Conservation (phyloP, 2,113 vertebrate genomes). For the Lepisosteus osseus region DNA sequence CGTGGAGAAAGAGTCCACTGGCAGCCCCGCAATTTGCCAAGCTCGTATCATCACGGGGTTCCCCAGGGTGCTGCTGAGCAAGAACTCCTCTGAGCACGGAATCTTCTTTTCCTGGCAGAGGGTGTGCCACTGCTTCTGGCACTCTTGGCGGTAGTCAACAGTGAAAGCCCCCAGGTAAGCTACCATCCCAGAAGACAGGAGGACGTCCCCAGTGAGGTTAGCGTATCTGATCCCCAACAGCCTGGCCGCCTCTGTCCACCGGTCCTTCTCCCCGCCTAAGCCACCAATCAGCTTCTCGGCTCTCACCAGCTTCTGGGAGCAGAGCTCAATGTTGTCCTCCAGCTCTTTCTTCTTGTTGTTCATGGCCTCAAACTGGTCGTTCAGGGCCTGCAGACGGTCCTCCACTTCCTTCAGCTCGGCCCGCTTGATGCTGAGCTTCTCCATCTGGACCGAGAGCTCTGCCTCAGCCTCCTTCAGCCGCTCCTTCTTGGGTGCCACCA, state of each 20-base stretch:
- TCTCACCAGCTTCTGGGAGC: slow-evolving; percentile 80
- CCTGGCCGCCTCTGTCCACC: slow-evolving; percentile 83
- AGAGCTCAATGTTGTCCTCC: slow-evolving; percentile 82
- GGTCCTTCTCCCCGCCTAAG: slow-evolving; percentile 85
- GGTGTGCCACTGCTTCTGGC: slow-evolving; percentile 74
- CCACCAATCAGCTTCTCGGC: slow-evolving; percentile 87
- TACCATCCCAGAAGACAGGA: slow-evolving; percentile 81
- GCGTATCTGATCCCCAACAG: slow-evolving; percentile 66
- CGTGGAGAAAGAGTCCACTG: slow-evolving; percentile 84
- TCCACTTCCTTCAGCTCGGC: slow-evolving; percentile 79
- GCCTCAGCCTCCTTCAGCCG: slow-evolving; percentile 69
- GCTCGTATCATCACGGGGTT: slow-evolving; percentile 81
- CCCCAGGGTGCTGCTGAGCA: slow-evolving; percentile 74
- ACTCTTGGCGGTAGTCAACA: slow-evolving; percentile 75
- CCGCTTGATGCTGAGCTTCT: slow-evolving; percentile 72
- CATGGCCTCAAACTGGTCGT: slow-evolving; percentile 74
- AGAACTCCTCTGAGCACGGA: slow-evolving; percentile 77
- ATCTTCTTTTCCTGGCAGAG: slow-evolving; percentile 72
- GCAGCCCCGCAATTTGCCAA: slow-evolving; percentile 87
- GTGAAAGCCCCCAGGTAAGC: slow-evolving; percentile 90
- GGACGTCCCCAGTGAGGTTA: slow-evolving; percentile 83
- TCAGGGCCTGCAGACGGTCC: slow-evolving; percentile 74
- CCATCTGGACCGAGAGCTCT: slow-evolving; percentile 70
- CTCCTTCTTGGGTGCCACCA: slow-evolving; percentile 83
- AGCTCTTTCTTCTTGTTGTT: slow-evolving; percentile 71